Evolutionary conservation across 1,140 invertebrate species (phyloP), one percentile per base, ranked within the genome.

Genomic region (Cryptotermes secundus): DNA sequence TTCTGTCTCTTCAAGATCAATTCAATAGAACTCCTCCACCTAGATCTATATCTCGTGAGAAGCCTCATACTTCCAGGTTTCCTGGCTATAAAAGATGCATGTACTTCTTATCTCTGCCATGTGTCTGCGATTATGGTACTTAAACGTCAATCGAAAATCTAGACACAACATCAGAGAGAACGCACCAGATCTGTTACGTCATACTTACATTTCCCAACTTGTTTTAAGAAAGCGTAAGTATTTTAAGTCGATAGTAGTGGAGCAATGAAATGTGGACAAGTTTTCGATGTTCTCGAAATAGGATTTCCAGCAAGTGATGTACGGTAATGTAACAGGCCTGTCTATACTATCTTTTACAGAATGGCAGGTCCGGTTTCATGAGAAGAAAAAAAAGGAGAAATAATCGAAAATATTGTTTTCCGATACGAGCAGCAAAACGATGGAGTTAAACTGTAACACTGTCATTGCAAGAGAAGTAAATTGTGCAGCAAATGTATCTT

Each of bases 401-500:
- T 35, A 83, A 83, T 83, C 53, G 82, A 83, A 83, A 83, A 83
- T 83, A 83, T 83, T 83, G 82, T 83, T 83, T 83, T 83, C 82
- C 82, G 82, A 83, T 83, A 83, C 36, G 22, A 83, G 45, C 42
- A 83, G 80, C 42, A 59, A 83, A 83, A 45, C 82, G 82, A 38
- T 53, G 53, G 82, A 83, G 45, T 83, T 83, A 83, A 83, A 83
- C 82, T 83, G 82, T 83, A 22, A 83, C 42, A 83, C n/a, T 83
- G 82, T 45, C 45, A 83, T 83, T 31, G 82, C 82, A 42, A 42
- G 38, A 42, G 35, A 81, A 81, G 26, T 42, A 26, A 81, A 81
- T 72, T 72, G 59, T 72, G 59, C 6, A 72, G 59, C 59, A 72
- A 31, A 31, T 31, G 31, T 31, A 72, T 31, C 59, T 4, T 72